phyloP scores from a whole-genome alignment of 2,797 vertebrate species.

The Sebastes melanostomus region DNA sequence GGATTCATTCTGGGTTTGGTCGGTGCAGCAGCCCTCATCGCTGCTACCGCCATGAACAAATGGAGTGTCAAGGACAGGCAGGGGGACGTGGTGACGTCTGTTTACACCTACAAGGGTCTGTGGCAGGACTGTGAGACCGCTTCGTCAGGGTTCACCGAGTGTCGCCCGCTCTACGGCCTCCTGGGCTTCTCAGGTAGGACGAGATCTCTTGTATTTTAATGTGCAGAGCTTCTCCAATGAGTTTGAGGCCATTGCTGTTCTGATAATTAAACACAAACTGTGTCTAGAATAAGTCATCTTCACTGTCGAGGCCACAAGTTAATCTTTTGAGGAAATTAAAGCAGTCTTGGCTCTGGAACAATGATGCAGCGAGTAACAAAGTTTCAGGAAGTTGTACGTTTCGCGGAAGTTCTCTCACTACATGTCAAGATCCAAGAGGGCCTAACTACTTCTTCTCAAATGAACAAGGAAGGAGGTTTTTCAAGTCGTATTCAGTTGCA shows the following conservation, averaged over 20 bases:
- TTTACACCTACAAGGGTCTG: slow-evolving; percentile 90
- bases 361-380: too few relatives aligned
- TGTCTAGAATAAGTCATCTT: background rate
- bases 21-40: slow-evolving; percentile 84
- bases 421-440: background rate
- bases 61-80: slow-evolving; percentile 91
- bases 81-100: slow-evolving; percentile 84
- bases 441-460: background rate
- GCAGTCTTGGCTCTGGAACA: background rate
- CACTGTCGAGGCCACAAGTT: background rate
- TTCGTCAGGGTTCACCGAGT: slow-evolving; percentile 88
- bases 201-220: background rate
- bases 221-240: background rate
- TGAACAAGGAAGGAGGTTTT: background rate
- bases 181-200: slow-evolving; percentile 89
- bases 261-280: background rate
- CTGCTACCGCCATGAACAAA: slow-evolving; percentile 86
- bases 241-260: background rate
- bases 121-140: slow-evolving; percentile 90
- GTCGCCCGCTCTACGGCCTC: slow-evolving; percentile 88
- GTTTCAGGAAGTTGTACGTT: background rate
- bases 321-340: background rate
- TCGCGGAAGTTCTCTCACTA: background rate
- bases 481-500: background rate
- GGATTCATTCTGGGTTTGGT: slow-evolving; percentile 85